Evolutionary conservation across 2,888 invertebrate genomes (phyloP).

Genomic region (Conops quadrifasciatus): DNA sequence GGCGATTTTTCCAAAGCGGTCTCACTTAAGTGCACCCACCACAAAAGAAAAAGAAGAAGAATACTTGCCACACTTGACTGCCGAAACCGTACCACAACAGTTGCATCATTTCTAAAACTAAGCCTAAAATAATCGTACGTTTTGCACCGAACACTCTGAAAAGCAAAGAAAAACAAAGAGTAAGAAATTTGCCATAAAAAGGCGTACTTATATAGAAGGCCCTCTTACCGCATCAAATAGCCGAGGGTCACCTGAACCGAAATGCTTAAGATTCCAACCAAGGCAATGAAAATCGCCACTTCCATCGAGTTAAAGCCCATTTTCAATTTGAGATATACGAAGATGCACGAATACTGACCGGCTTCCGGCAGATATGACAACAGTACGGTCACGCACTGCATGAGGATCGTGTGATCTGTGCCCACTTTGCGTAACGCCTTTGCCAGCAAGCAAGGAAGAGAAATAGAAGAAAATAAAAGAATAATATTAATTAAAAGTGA

Average conservation of each 20-base stretch:
- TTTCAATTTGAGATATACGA: conserved; percentile 96
- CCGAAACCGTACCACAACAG: conserved; percentile 98
- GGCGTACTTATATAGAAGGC: background rate
- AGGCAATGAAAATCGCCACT: conserved; percentile 97
- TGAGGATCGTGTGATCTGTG: conserved; percentile 92
- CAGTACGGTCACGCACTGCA: conserved; percentile 97
- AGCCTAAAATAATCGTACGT: conserved; percentile 96
- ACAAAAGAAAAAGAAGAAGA: background rate
- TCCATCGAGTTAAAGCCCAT: conserved; percentile 95
- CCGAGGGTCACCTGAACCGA: conserved; percentile 91
- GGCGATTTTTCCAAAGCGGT: background rate
- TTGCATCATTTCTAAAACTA: conserved; percentile 96
- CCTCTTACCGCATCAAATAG: conserved; percentile 74
- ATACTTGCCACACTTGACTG: conserved; percentile 84
- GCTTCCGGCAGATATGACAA: conserved; percentile 98
- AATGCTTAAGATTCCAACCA: conserved; percentile 95
- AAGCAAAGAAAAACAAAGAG: background rate
- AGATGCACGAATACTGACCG: conserved; percentile 99
- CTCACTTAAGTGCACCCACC: too few relatives aligned
- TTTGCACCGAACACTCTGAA: conserved; percentile 80
- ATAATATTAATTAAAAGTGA: background rate
- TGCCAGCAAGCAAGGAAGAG: conserved; percentile 45
- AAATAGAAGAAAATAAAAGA: background rate
- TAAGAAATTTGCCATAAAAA: background rate
- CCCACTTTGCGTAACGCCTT: conserved; percentile 88